phyloP scores from a whole-genome alignment of 2,888 invertebrate species.

The Stenichneumon culpator region DNA sequence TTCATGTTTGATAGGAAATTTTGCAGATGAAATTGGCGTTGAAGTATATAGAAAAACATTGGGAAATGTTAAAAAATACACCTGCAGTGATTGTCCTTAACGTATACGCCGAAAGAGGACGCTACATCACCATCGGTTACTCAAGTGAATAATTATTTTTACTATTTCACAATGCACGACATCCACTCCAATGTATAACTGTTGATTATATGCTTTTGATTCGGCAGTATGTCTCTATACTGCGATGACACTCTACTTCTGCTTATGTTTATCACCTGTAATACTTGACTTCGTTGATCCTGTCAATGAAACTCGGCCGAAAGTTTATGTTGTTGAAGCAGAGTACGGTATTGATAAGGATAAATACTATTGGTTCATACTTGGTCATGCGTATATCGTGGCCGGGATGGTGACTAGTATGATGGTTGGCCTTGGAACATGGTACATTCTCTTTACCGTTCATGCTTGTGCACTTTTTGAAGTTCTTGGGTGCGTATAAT shows the following conservation, averaged over 20 bases:
- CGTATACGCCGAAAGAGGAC: neutral
- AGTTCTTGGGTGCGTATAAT: neutral
- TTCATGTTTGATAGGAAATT: too few species aligned
- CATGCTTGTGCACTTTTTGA: neutral
- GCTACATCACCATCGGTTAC: neutral
- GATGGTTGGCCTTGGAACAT: too few species aligned
- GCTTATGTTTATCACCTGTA: neutral
- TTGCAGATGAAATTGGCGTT: too few species aligned
- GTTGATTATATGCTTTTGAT: neutral
- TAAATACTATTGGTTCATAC: constrained; percentile 5
- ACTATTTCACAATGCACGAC: neutral
- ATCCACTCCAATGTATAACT: neutral
- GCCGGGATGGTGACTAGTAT: too few species aligned
- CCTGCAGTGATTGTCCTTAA: too few species aligned
- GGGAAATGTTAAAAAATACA: too few species aligned
- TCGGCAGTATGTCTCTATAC: neutral
- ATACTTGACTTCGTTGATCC: constrained; percentile 29
- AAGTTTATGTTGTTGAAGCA: constrained; percentile 22
- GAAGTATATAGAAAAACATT: too few species aligned
- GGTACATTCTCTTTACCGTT: neutral
- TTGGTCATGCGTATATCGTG: constrained; percentile 9
- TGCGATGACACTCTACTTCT: neutral
- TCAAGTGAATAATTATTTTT: neutral
- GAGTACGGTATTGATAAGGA: constrained; percentile 34
- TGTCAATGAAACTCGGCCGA: constrained; percentile 14